Base-by-base conservation (phyloP, 1,140 invertebrate genomes). In the Drosophila pruinosa region DNA sequence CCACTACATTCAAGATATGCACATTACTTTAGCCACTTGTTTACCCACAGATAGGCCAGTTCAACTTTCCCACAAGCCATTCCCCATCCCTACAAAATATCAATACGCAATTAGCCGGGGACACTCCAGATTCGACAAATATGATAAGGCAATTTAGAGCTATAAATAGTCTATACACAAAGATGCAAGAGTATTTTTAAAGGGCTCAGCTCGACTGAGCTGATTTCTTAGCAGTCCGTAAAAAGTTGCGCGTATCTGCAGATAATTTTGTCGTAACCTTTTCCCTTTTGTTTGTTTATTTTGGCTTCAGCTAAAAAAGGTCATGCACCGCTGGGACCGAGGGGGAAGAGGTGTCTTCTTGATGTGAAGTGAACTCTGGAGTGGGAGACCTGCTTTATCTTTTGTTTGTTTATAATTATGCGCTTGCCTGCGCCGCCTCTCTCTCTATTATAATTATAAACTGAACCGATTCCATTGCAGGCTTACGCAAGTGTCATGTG, bases 361-460 rank as follows among this genome's bases (percentile, higher is more conserved):
- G n/a, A n/a, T n/a, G n/a, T n/a, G n/a, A n/a, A n/a, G n/a, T n/a
- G n/a, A n/a, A n/a, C 6, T 45, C 43, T 19, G 12, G n/a, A 26
- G 24, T 15, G n/a, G n/a, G n/a, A n/a, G n/a, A n/a, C n/a, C 21
- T 47, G 58, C 24, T 52, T 65, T 61, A 39, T 70, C 24, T 59
- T 72, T 62, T 85, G 77, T 86, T 74, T 80, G 69, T 80, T 80
- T 86, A 85, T 85, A 85, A 85, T 85, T 85, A 86, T 85, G 77
- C 73, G 45, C 64, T 59, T 57, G 72, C 80, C 63, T 75, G 75
- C 52, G 64, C 65, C 59, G 73, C 34, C 72, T 72, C n/a, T 10
- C 12, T 34, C n/a, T n/a, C n/a, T n/a, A n/a, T 34, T 34, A 86
- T 74, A 80, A 86, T 86, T 85, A 83, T 75, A 83, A 75, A 68